Evolutionary conservation across 2,797 vertebrate species (phyloP).

Genomic region (Gorsachius magnificus): DNA sequence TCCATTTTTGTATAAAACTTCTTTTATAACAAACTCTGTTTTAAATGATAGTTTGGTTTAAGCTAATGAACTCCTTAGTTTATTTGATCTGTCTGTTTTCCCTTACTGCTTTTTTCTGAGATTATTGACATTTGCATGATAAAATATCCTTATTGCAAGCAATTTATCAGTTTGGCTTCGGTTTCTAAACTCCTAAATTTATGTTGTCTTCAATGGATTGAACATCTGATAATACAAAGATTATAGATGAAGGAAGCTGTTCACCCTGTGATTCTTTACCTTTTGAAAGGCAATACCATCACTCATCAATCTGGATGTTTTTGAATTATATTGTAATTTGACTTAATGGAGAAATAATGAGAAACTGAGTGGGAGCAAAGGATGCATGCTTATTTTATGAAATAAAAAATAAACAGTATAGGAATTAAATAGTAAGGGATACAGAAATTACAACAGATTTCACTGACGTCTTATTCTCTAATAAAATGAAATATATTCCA

Average conservation of each 20-base stretch:
- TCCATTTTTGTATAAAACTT: not conserved
- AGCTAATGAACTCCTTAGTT: not conserved
- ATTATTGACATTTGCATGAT: not conserved
- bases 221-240: not conserved
- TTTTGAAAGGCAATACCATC: not conserved
- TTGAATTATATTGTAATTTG: constrained; percentile 13
- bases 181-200: not conserved
- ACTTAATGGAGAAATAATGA: constrained; percentile 31
- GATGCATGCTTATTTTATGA: not conserved
- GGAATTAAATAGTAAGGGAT: not conserved
- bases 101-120: not conserved
- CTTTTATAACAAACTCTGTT: not conserved
- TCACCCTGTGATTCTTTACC: not conserved
- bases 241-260: not conserved
- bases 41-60: not conserved
- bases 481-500: constrained; percentile 21
- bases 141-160: not conserved
- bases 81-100: not conserved
- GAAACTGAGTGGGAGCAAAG: constrained; percentile 1
- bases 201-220: not conserved
- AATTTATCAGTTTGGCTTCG: not conserved
- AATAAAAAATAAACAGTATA: constrained; percentile 11
- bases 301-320: constrained; percentile 10
- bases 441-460: not conserved
- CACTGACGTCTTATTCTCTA: not conserved